A percentile compares a stretch with the other conserved stretches of the same genome.
phyloP scores from a whole-genome alignment of 2,888 invertebrate species.

The Drosophila incognita region DNA sequence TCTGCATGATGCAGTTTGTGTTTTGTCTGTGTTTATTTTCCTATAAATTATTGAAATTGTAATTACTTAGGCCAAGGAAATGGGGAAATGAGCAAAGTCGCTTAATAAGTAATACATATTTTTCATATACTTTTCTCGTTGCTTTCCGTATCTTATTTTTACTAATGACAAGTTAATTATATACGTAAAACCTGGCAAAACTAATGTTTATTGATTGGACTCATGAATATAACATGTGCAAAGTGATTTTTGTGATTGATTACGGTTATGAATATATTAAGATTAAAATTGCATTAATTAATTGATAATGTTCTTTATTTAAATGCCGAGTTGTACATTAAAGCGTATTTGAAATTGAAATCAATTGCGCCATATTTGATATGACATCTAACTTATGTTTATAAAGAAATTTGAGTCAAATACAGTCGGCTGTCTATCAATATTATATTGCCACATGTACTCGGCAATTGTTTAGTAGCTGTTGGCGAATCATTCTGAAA shows the following conservation, averaged over 20 bases:
- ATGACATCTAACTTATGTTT: slow-evolving; percentile 28
- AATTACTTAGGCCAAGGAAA: slow-evolving; percentile 69
- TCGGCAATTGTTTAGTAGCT: slow-evolving; percentile 42
- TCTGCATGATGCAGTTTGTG: slow-evolving; percentile 37
- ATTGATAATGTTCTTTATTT: slow-evolving; percentile 43
- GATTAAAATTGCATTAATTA: slow-evolving; percentile 58
- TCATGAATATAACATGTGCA: neutral
- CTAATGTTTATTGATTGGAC: slow-evolving; percentile 32
- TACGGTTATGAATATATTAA: neutral
- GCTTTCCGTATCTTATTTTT: neutral
- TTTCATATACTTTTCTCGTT: slow-evolving; percentile 18
- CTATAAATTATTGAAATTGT: slow-evolving; percentile 77
- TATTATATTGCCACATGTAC: slow-evolving; percentile 24
- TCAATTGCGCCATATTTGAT: slow-evolving; percentile 2
- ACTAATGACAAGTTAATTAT: slow-evolving; percentile 75
- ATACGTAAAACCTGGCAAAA: slow-evolving; percentile 42
- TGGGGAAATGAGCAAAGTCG: slow-evolving; percentile 30
- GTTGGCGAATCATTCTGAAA: slow-evolving; percentile 36
- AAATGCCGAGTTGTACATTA: neutral
- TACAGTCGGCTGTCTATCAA: slow-evolving; percentile 26
- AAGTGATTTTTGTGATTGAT: slow-evolving; percentile 54
- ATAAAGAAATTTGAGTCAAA: slow-evolving; percentile 19
- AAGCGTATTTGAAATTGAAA: neutral
- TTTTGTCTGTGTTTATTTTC: slow-evolving; percentile 51
- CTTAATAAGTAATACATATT: slow-evolving; percentile 34